Evolutionary conservation across 2,888 invertebrate species (phyloP), one percentile per base, ranked within the genome.

Genomic region (Teinopalpus imperialis): DNA sequence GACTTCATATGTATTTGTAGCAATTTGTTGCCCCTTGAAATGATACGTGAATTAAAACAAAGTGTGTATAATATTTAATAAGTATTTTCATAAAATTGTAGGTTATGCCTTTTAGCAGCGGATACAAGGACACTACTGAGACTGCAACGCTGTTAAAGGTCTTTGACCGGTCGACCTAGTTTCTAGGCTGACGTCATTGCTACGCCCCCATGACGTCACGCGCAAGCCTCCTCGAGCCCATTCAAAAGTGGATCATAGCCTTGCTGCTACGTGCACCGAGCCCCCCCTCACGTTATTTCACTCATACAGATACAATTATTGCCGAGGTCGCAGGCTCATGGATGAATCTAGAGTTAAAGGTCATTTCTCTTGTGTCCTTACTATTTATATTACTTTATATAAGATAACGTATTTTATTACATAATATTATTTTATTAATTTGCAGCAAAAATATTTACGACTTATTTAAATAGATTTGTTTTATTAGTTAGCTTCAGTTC

Each of bases 221-320:
- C 51, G 57, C 67, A 64, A 74, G 80, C 81, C 81, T 76, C 79
- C 71, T 61, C 70, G 57, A 71, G 72, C 77, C 73, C 86, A 87
- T 86, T 87, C 86, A 87, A 85, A 86, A 87, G 63, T 87, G 66
- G 86, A 86, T 69, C 86, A 82, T 67, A 78, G 74, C 76, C 78
- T 70, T 65, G 68, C 66, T 54, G 44, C 40, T 36, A 61, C 67
- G 69, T 66, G 66, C 70, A 67, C 59, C 57, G 44, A 53, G 52
- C 68, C 62, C 60, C 67, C 64, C 59, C 61, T 63, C 55, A 52
- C 53, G 53, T 36, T 57, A 49, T 51, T 44, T 29, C 54, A 49
- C 51, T 54, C 32, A 39, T 48, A 41, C 42, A 55, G 52, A 53
- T 52, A 60, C 59, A 54, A 57, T 61, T 66, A 57, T 61, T 55